A percentile compares a stretch with the other conserved stretches of the same genome.
Evolutionary conservation across 2,888 invertebrate species (phyloP).

Genomic region (Nomada ferruginata): DNA sequence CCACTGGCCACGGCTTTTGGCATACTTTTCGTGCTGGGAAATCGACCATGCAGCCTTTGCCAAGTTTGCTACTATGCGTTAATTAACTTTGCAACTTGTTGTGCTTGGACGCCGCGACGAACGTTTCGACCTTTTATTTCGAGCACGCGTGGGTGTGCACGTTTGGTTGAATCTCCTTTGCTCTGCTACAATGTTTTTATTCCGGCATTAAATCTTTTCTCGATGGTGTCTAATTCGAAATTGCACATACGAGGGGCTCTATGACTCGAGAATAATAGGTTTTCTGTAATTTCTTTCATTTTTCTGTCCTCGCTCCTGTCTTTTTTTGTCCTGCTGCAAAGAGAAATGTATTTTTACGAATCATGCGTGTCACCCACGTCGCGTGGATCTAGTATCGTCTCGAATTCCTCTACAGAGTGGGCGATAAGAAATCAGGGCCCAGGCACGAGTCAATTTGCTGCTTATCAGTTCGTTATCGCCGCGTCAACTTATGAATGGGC

Average conservation of each 20-base stretch:
- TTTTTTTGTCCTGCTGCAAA: no score
- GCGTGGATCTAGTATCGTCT: background rate
- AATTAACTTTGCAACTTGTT: conserved; percentile 26
- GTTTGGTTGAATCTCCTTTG: no score
- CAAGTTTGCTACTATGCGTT: background rate
- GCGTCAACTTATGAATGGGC: conserved; percentile 75
- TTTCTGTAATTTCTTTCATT: no score
- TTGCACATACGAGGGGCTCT: no score
- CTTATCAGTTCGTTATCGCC: conserved; percentile 67
- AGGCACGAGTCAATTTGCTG: conserved; percentile 46
- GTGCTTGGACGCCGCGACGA: background rate
- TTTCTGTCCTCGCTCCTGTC: no score
- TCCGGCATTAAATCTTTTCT: no score
- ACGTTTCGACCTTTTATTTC: background rate
- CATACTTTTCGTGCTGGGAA: conserved; percentile 15
- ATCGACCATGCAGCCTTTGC: background rate
- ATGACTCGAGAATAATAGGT: no score
- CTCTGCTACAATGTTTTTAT: no score
- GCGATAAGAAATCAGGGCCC: conserved; percentile 46
- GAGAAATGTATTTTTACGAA: background rate
- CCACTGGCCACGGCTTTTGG: background rate
- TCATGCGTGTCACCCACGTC: background rate
- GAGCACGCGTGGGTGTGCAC: background rate
- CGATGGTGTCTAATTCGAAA: no score
- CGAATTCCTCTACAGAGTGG: conserved; percentile 27